Conservation (phyloP, 1,140 invertebrate genomes). For the Macrosteles quadrilineatus region DNA sequence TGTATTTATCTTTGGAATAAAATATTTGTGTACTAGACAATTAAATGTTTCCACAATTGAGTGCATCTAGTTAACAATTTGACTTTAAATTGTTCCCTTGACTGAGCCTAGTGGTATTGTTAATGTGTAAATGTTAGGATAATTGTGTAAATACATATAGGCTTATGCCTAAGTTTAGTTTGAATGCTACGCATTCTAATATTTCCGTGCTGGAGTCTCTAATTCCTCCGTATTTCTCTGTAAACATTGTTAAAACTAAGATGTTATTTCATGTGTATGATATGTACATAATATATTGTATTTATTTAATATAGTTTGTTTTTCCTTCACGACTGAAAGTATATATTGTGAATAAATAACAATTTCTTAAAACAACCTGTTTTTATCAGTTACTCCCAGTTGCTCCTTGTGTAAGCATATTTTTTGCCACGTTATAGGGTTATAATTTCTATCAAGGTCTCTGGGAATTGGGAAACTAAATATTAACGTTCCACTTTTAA, state of each 20-base stretch:
- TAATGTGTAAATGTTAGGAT: neutral
- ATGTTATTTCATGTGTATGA: conserved; percentile 7
- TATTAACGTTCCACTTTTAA: too few species aligned
- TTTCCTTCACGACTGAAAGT: conserved; percentile 21
- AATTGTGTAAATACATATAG: neutral
- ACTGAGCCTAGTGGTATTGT: conserved; percentile 15
- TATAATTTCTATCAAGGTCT: too few species aligned
- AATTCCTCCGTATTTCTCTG: neutral
- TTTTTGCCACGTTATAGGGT: too few species aligned
- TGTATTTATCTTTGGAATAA: too few species aligned
- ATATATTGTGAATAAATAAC: conserved; percentile 22
- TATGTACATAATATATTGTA: conserved; percentile 5
- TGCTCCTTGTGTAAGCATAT: too few species aligned
- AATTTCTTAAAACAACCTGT: conserved; percentile 16
- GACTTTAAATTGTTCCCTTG: neutral
- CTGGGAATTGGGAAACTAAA: too few species aligned
- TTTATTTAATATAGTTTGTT: conserved; percentile 15
- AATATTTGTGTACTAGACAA: too few species aligned
- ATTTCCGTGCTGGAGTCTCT: neutral
- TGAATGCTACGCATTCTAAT: conserved; percentile 19
- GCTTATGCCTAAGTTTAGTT: conserved; percentile 18
- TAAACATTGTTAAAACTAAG: conserved; percentile 12
- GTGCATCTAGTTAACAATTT: neutral
- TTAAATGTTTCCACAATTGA: too few species aligned
- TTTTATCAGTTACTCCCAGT: too few species aligned